Evolutionary conservation across 2,113 vertebrate genomes (phyloP).

Genomic region (Scytalopus superciliaris): DNA sequence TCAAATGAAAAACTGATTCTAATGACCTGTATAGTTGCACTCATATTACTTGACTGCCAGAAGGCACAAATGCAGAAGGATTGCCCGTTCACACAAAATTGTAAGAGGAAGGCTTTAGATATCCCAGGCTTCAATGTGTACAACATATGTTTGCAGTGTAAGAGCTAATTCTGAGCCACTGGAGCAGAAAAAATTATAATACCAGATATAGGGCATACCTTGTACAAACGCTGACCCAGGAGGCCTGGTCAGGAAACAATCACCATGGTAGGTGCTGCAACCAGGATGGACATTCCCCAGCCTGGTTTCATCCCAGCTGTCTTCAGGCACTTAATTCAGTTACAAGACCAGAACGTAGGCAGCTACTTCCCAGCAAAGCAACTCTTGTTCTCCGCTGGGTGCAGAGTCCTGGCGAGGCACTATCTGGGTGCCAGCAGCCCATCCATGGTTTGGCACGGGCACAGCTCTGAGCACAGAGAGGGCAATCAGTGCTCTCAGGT

Average conservation of each 20-base stretch:
- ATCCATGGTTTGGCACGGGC: neutral
- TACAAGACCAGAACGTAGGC: neutral
- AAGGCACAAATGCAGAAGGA: neutral
- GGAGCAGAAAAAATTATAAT: neutral
- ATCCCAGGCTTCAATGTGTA: neutral
- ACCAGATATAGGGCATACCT: neutral
- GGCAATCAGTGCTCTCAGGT: neutral
- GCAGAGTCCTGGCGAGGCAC: accelerated
- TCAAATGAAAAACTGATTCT: neutral
- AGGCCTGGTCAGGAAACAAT: neutral
- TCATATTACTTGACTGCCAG: neutral
- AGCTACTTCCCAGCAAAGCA: neutral
- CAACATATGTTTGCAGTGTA: neutral
- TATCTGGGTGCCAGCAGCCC: neutral
- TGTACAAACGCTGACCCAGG: neutral
- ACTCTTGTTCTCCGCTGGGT: accelerated
- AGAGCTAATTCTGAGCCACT: neutral
- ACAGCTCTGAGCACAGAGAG: accelerated
- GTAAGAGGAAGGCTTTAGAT: neutral
- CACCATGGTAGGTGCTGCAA: neutral
- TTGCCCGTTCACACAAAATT: neutral
- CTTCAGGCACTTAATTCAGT: neutral
- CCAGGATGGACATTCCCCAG: neutral
- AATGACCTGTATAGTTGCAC: neutral
- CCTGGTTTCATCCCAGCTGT: neutral